Evolutionary conservation across 2,113 vertebrate genomes (phyloP).

Genomic region (Scytalopus superciliaris): DNA sequence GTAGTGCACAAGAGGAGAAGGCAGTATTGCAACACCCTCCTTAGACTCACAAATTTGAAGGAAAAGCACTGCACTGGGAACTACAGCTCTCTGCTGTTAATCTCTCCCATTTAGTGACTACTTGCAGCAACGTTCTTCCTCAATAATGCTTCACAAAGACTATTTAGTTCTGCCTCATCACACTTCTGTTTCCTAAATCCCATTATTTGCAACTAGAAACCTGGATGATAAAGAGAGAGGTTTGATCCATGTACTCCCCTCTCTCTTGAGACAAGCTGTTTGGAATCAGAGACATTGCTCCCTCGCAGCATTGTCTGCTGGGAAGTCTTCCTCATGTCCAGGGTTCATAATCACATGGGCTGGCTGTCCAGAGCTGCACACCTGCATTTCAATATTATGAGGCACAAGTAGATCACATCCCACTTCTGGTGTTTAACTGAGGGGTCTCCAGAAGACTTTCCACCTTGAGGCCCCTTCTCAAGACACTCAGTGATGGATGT

Average conservation of each 20-base stretch:
- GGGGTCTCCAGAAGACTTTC: neutral
- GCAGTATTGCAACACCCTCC: neutral
- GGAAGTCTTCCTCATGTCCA: fast-evolving
- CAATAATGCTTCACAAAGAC: neutral
- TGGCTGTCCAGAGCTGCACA: neutral
- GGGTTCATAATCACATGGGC: fast-evolving
- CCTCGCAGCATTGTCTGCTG: fast-evolving
- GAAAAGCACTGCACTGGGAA: neutral
- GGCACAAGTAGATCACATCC: fast-evolving
- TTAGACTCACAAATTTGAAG: neutral
- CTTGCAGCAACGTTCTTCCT: neutral
- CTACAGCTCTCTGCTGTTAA: neutral
- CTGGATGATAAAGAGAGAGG: neutral
- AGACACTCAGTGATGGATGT: neutral
- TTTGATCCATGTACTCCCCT: neutral
- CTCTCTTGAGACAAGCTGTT: neutral
- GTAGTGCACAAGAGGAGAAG: neutral
- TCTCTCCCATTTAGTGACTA: neutral
- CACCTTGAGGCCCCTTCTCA: neutral
- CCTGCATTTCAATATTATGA: neutral
- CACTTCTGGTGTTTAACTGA: neutral
- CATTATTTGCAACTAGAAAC: neutral
- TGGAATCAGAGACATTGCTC: fast-evolving
- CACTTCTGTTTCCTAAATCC: conserved; percentile 1
- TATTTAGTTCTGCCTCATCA: conserved; percentile 50